These are phyloP conservation scores for Drosophila merina DNA, from an alignment of 2,888 invertebrate genomes.

Conservation along the genomic window DNA sequence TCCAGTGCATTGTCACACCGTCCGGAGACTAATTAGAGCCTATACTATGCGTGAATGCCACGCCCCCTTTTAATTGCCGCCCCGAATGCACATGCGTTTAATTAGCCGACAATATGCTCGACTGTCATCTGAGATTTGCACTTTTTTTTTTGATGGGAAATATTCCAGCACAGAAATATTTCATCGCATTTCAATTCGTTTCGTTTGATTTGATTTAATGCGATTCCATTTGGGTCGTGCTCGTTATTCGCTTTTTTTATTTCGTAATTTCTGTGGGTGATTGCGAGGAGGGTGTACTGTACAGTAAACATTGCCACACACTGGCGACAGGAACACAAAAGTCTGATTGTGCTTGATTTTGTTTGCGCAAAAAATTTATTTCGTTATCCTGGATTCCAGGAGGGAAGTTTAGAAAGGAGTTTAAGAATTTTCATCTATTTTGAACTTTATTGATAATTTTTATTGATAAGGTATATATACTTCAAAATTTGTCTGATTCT, in stretches of 20 bases:
- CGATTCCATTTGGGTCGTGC: conserved; percentile 35
- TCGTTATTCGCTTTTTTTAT: conserved; percentile 31
- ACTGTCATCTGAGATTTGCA: conserved; percentile 40
- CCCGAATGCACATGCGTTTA: conserved; percentile 60
- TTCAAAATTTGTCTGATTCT: no score
- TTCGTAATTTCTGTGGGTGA: background rate
- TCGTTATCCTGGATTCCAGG: conserved; percentile 15
- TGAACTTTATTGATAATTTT: no score
- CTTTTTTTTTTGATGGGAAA: conserved; percentile 11
- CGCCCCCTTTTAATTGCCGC: background rate
- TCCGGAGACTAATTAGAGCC: conserved; percentile 45
- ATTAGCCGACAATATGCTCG: conserved; percentile 61
- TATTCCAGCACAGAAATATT: conserved; percentile 14
- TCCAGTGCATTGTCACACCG: conserved; percentile 56
- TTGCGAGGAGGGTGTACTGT: conserved; percentile 9
- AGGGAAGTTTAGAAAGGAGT: conserved; percentile 1
- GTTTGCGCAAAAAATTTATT: conserved; percentile 65
- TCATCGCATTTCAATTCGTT: conserved; percentile 38
- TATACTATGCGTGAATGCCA: background rate
- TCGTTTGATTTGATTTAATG: conserved; percentile 63
- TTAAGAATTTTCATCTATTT: no score
- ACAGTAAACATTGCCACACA: conserved; percentile 6
- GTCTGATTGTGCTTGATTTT: conserved; percentile 59
- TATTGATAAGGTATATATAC: no score
- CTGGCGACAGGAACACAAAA: conserved; percentile 11